These are phyloP conservation scores for Psettodes erumei DNA, from an alignment of 2,113 vertebrate species.

Conservation along the genomic window DNA sequence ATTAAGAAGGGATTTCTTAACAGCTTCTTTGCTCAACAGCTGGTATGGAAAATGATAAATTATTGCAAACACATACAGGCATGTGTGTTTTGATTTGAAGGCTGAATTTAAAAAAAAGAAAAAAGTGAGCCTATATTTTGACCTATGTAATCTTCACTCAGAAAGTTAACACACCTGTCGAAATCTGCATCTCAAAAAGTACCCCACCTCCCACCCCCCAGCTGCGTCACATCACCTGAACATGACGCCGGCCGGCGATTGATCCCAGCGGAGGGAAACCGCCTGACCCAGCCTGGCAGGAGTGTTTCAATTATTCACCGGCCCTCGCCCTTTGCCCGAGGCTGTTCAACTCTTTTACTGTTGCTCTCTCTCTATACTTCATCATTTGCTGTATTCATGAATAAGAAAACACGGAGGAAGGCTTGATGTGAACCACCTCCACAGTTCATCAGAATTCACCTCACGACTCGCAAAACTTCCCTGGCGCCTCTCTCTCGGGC, in stretches of 20 bases:
- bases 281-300: conserved; percentile 19
- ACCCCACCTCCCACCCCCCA: not conserved
- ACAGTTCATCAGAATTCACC: conserved; percentile 44
- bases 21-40: no score
- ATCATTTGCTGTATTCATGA: conserved; percentile 60
- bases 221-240: conserved; percentile 28
- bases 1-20: not conserved
- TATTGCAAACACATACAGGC: not conserved
- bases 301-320: conserved; percentile 66
- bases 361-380: conserved; percentile 26
- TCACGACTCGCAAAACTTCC: conserved; percentile 12
- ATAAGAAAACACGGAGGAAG: conserved; percentile 25
- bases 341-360: conserved; percentile 47
- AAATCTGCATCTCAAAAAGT: conserved; percentile 17
- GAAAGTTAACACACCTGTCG: conserved; percentile 11
- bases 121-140: not conserved
- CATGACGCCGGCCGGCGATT: conserved; percentile 30
- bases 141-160: not conserved
- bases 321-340: conserved; percentile 40
- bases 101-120: not conserved
- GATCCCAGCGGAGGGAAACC: conserved; percentile 49
- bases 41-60: not conserved
- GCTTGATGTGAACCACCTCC: conserved; percentile 19
- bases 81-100: not conserved
- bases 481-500: not conserved